Evolutionary conservation across 2,888 invertebrate species (phyloP), one percentile per base, ranked within the genome.

Genomic region (Camptogramma bilineatum): DNA sequence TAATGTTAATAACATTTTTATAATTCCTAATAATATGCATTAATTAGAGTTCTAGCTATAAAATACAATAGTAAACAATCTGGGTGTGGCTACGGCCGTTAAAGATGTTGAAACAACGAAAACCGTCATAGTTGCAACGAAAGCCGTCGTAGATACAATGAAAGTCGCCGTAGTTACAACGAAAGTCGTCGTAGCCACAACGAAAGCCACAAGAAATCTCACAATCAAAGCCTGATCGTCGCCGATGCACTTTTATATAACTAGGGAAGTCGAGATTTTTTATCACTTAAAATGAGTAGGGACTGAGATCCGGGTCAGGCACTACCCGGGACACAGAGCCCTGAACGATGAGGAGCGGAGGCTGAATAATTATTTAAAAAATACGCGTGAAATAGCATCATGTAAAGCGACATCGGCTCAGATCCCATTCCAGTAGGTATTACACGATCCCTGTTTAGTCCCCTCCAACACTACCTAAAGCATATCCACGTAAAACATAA

Each of bases 21-120:
- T 74, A 76, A 91, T 90, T 89, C 88, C 92, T 92, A 92, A 90
- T 90, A 91, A 89, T 92, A 93, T 91, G 92, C 91, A 91, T 90
- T 91, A 92, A 86, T 92, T 91, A 91, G 89, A 92, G 82, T 85
- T 92, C 93, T 93, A 93, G 91, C 93, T 93, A 93, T 91, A 88
- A 90, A 91, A 88, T 92, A 91, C 88, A 88, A 84, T 90, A 90
- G 84, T 90, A 88, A 87, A 86, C 77, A 82, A 83, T 84, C 82
- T 85, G 87, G 82, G 82, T 58, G 66, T 66, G 66, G 66, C 66
- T 62, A 76, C 80, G 86, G 86, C 86, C 84, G 64, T 73, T 71
- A 77, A 66, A 73, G 80, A 85, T 83, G 83, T 83, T 82, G 73
- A 79, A 74, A 74, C 72, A 70, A 77, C 76, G 71, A 69, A 74